Percentiles rank a stretch among this genome's conserved stretches.
Conservation (phyloP, 2,888 invertebrate species). For the Hesperia comma region DNA sequence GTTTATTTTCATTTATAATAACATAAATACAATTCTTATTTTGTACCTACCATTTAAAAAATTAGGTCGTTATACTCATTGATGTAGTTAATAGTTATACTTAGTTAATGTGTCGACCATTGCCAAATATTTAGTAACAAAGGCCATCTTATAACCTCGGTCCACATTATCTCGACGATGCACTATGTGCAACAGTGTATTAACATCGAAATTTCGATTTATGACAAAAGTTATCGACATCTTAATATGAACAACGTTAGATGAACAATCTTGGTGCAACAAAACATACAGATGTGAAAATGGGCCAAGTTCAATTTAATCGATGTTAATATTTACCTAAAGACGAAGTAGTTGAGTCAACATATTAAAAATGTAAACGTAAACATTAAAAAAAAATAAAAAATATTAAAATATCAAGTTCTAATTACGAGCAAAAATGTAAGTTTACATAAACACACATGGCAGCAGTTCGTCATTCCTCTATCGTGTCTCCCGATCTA, state of each 20-base stretch:
- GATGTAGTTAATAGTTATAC: background rate
- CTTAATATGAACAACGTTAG: background rate
- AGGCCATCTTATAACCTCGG: background rate
- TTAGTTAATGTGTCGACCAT: background rate
- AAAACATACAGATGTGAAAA: background rate
- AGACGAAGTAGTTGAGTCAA: too few relatives aligned
- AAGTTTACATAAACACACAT: too few relatives aligned
- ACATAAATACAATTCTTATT: too few relatives aligned
- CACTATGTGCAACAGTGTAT: constrained; percentile 29
- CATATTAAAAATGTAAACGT: too few relatives aligned
- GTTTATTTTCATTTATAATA: too few relatives aligned
- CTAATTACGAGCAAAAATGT: too few relatives aligned
- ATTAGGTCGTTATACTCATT: background rate
- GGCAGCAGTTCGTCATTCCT: too few relatives aligned
- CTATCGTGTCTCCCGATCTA: too few relatives aligned
- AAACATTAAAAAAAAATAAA: too few relatives aligned
- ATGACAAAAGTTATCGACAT: constrained; percentile 8
- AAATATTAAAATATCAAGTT: too few relatives aligned
- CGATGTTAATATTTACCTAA: background rate
- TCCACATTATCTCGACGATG: constrained; percentile 14
- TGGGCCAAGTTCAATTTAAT: background rate
- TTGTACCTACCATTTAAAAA: background rate
- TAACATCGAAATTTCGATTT: constrained; percentile 28
- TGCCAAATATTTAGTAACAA: constrained; percentile 2
- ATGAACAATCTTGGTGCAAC: background rate